Base-by-base conservation (phyloP, 2,888 invertebrate genomes). In the Crossocerus cetratus region DNA sequence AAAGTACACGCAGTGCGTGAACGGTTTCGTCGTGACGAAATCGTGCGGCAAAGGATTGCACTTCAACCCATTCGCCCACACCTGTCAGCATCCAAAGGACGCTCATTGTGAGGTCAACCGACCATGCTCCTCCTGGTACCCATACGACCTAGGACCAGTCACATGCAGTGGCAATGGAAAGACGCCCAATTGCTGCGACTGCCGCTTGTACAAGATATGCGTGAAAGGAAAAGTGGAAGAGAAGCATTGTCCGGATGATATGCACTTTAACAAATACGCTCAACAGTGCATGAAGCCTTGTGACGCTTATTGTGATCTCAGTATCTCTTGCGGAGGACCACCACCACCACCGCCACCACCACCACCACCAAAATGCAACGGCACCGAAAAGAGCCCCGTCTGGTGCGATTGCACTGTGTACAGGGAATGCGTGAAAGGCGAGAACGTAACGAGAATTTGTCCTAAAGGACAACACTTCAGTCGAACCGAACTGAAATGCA, bases 231-330 rank as follows among this genome's bases (percentile, higher is more conserved):
- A 62, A 11, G 75, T 76, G 58, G 62, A 72, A n/a, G 0, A 75
- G 14, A 59, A 71, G 66, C 16, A 56, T 2, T 86, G 82, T 76
- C 80, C 81, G 0, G 57, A 75, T 13, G 76, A 80, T 22, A 53
- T 84, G 21, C 63, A 82, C 14, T 85, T 83, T 56, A 83, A 83
- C 53, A 32, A 57, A 2, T 2, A 5, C 1, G n/a, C 60, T 8
- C 72, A 76, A 56, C 66, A 73, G 2, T 86, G 85, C 55, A 83
- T 82, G 32, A 80, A 77, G 72, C 83, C 83, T 0, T 4, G 45
- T 0, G 16, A 55, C 16, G 21, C 13, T 16, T 14, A 11, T 45
- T 16, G 32, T 21, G 22, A 3, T 2, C n/a, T n/a, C n/a, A n/a
- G n/a, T n/a, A n/a, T n/a, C n/a, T n/a, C 5, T 5, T 32, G 32